These are phyloP conservation scores for Paratrypauchen microcephalus DNA, from an alignment of 2,797 vertebrate genomes.

Conservation along the genomic window DNA sequence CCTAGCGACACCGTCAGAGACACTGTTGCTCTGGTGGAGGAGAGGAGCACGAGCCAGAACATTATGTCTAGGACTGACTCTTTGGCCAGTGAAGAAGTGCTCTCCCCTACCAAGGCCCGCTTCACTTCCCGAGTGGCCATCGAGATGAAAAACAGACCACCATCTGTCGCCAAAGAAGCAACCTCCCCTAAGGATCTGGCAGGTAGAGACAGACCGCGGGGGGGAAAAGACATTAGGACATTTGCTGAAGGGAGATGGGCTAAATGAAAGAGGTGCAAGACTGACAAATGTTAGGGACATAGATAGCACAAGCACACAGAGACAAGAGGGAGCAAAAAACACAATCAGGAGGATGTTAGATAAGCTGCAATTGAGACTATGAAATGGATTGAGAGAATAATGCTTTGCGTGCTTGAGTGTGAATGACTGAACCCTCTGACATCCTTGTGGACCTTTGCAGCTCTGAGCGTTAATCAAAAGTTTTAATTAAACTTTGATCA, in stretches of 20 bases:
- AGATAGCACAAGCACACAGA: conserved; percentile 6
- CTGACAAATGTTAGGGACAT: conserved; percentile 17
- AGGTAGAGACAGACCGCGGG: conserved; percentile 51
- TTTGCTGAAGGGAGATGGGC: conserved; percentile 11
- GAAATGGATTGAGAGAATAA: conserved; percentile 55
- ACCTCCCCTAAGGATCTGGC: conserved; percentile 69
- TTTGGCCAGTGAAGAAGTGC: conserved; percentile 66
- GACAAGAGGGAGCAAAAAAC: conserved; percentile 15
- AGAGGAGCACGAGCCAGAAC: conserved; percentile 64
- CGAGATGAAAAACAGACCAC: conserved; percentile 77
- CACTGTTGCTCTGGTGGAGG: conserved; percentile 75
- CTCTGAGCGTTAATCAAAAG: conserved; percentile 10
- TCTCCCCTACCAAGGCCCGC: conserved; percentile 73
- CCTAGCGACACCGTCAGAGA: conserved; percentile 72
- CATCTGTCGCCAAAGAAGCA: conserved; percentile 75
- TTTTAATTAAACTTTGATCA: conserved; percentile 14
- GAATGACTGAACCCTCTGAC: conserved; percentile 32
- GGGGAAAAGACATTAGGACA: neutral
- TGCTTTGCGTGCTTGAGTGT: conserved; percentile 24
- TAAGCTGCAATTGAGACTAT: conserved; percentile 41
- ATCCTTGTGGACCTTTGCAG: conserved; percentile 21
- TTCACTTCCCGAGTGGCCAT: conserved; percentile 77
- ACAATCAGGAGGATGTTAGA: conserved; percentile 29
- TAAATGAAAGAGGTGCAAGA: conserved; percentile 23
- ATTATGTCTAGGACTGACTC: conserved; percentile 68